phyloP scores from a whole-genome alignment of 2,888 invertebrate species.

The Chironomus riparius region DNA sequence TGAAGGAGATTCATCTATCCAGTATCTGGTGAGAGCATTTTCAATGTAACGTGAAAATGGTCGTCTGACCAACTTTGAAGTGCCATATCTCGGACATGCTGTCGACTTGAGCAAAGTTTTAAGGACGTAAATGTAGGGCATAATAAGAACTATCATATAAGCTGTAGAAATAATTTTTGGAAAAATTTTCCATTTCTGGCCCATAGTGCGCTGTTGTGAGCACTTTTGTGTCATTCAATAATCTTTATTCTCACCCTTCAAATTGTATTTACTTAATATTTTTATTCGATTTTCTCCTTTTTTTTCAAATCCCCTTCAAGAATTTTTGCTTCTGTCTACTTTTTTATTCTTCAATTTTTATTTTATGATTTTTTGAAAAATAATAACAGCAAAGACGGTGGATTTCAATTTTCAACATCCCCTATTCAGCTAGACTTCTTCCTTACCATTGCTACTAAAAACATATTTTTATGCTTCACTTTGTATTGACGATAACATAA shows the following conservation, averaged over 20 bases:
- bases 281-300: neutral
- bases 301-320: neutral
- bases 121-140: too few relatives aligned
- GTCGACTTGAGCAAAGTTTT: too few relatives aligned
- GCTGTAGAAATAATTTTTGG: too few relatives aligned
- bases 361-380: neutral
- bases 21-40: too few relatives aligned
- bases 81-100: too few relatives aligned
- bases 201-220: neutral
- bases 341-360: neutral
- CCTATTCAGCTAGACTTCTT: neutral
- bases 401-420: constrained; percentile 11
- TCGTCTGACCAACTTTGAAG: too few relatives aligned
- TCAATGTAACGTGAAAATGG: too few relatives aligned
- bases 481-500: constrained; percentile 26
- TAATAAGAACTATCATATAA: too few relatives aligned
- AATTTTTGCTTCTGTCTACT: too few relatives aligned
- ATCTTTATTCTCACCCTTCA: neutral
- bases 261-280: neutral
- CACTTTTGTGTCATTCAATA: neutral
- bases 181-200: too few relatives aligned
- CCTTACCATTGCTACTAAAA: neutral
- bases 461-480: constrained; percentile 27
- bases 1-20: too few relatives aligned
- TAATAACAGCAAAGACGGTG: constrained; percentile 18